Base-by-base conservation (phyloP, 1,140 invertebrate genomes). In the Aphidius ervi region DNA sequence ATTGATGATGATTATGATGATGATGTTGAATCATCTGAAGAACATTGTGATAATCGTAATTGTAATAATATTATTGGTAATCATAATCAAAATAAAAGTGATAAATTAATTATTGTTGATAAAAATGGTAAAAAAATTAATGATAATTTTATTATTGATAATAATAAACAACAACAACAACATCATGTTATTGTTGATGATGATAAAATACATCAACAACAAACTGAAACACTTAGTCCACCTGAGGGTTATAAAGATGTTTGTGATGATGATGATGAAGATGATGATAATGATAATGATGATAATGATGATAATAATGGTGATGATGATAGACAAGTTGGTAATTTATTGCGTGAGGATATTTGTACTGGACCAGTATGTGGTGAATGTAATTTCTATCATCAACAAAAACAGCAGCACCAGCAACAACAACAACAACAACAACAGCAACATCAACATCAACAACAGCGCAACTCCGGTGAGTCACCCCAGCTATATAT, bases 211-310 rank as follows among this genome's bases (percentile, higher is more conserved):
- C 20, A 37, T 5, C 69, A 72, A 53, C 72, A 71, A 31, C 74
- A 78, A 42, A 86, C 88, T 59, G 88, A 89, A n/a, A 91, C 91
- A 4, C 82, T 92, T 6, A 92, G 90, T 70, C 91, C 91, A 52
- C 91, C 91, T 8, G 91, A 93, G 69, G 90, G 90, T 6, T 93
- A 92, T 81, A 92, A 93, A 75, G 90, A 92, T 69, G 80, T 86
- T 50, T 79, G 75, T 64, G 65, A 76, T 58, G 68, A 70, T 50
- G 72, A 66, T 7, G 66, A 73, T 5, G 55, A 68, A 58, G n/a
- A n/a, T n/a, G 58, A 67, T 58, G 68, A 67, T 20, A 48, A 66
- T 41, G 1, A 31, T 31, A 4, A 4, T 31, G 23, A 31, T 31
- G 23, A 31, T 31, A 31, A 31, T 31, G 23, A 92, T 81, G 92